Conservation (phyloP, 2,113 vertebrate species). For the Sorex fumeus region DNA sequence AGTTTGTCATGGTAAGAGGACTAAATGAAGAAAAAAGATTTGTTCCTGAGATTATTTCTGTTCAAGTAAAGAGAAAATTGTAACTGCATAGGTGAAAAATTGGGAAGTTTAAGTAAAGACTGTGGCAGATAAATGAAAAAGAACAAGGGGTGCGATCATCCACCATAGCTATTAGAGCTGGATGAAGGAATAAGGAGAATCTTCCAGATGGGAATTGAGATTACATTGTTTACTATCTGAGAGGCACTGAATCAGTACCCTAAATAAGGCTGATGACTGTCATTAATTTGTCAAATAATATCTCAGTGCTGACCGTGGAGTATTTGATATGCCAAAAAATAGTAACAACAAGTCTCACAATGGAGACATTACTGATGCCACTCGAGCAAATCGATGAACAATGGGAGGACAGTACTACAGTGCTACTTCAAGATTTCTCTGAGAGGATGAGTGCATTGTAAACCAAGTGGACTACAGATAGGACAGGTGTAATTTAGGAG, state of each 20-base stretch:
- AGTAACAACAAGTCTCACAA: too few species aligned
- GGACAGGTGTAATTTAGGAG: constrained; percentile 28
- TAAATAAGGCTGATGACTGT: not conserved
- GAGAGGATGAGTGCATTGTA: not conserved
- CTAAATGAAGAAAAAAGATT: not conserved
- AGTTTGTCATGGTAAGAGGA: not conserved
- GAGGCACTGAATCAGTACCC: not conserved
- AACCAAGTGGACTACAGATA: not conserved
- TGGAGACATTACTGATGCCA: too few species aligned
- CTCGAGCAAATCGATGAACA: too few species aligned
- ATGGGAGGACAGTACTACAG: too few species aligned
- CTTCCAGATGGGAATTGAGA: not conserved
- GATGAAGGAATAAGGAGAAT: not conserved
- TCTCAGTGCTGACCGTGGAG: too few species aligned
- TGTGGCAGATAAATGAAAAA: not conserved
- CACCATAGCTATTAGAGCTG: not conserved
- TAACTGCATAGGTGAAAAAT: not conserved
- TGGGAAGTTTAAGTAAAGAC: not conserved
- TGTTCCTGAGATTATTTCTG: not conserved
- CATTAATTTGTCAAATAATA: constrained; percentile 8
- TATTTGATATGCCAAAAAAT: too few species aligned
- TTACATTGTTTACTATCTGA: not conserved
- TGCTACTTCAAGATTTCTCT: not conserved
- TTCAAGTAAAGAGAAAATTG: not conserved
- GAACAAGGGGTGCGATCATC: not conserved